These are phyloP conservation scores for Sebastes trivittatus DNA, from an alignment of 2,797 vertebrate species.

Conservation along the genomic window DNA sequence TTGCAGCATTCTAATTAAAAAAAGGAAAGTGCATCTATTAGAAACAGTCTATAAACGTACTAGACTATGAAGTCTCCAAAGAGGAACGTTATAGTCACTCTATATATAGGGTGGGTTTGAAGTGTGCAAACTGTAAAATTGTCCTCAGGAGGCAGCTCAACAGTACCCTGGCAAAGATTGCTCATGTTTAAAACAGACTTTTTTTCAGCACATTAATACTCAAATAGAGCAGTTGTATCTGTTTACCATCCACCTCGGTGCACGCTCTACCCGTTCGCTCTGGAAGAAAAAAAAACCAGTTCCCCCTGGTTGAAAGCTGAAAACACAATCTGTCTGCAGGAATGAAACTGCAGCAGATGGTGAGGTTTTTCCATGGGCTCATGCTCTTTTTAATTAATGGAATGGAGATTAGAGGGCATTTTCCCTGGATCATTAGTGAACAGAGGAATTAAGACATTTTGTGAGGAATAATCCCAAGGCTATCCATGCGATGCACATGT, in stretches of 20 bases:
- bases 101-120: constrained; percentile 3
- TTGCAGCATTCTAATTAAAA: neutral
- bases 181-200: constrained; percentile 36
- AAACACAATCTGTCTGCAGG: constrained; percentile 81
- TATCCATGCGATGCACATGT: constrained; percentile 80
- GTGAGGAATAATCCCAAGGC: constrained; percentile 83
- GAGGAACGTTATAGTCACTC: constrained; percentile 1
- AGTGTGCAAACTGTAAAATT: constrained; percentile 29
- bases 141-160: constrained; percentile 13
- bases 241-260: constrained; percentile 60
- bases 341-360: constrained; percentile 83
- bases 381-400: constrained; percentile 88
- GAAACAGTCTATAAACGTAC: neutral
- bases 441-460: constrained; percentile 88
- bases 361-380: constrained; percentile 78
- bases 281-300: constrained; percentile 34
- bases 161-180: neutral
- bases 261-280: constrained; percentile 46
- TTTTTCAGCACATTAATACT: constrained; percentile 30
- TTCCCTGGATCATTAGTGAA: constrained; percentile 86
- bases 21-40: neutral
- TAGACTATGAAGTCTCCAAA: constrained; percentile 3
- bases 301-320: constrained; percentile 70
- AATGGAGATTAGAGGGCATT: constrained; percentile 86
- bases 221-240: constrained; percentile 49